Base-by-base conservation (phyloP, 2,888 invertebrate species). In the Ectemnius lituratus region DNA sequence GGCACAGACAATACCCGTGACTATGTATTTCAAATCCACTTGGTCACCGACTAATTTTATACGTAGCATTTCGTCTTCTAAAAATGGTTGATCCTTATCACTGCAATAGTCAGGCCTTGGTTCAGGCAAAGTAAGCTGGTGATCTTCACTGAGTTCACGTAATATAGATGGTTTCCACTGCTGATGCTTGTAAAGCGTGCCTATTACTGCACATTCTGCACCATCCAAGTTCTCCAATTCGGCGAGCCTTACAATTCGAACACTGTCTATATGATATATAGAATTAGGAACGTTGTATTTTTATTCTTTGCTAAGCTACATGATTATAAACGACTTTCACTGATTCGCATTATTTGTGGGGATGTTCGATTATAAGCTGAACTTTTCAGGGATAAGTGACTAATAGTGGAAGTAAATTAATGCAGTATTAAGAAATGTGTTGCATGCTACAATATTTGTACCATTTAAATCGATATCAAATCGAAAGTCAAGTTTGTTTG, bases 61-160 rank as follows among this genome's bases (percentile, higher is more conserved):
- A 85, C 98, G 93, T 88, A 98, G 97, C 47, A 97, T 92, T 88
- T 98, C 98, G 92, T 99, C 98, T 92, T 99, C 99, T 73, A 99
- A 91, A 73, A 97, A 96, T 20, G 98, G 89, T 83, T 93, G 94
- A 91, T 99, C 99, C 20, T 94, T 93, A 16, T 96, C 95, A 84
- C 96, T 95, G 2, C 96, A 95, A 91, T 96, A 98, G 90, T 96
- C 90, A 52, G 90, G 91, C 88, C 93, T 93, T 8, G 92, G 90
- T n/a, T 95, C 94, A 86, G 96, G 96, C 0, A 96, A 95, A 60
- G 95, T 93, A 64, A 98, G 92, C 89, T 97, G 96, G 87, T 97
- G 94, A 88, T 97, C 97, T 91, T 98, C 98, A 67, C 97, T 96
- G 2, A 99, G 93, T 90, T 98, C 97, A 86, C 96, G 96, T 49